Evolutionary conservation across 2,113 vertebrate species (phyloP).

Genomic region (Campylomormyrus tamandua): DNA sequence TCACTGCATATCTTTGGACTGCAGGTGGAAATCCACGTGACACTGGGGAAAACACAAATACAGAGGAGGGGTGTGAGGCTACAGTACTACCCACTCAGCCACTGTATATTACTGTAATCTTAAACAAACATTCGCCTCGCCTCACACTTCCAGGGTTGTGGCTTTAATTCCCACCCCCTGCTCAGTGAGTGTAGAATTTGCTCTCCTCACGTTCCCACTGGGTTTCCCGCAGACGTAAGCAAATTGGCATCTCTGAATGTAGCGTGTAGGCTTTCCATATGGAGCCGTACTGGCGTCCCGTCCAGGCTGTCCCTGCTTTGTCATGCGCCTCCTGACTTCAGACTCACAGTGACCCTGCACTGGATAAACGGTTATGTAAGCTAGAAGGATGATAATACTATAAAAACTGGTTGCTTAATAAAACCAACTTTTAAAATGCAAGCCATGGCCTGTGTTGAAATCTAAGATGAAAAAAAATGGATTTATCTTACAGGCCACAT

Average conservation of each 20-base stretch:
- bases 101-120: not conserved
- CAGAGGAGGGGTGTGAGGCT: not conserved
- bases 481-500: not conserved
- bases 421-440: not conserved
- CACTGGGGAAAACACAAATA: not conserved
- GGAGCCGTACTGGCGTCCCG: not conserved
- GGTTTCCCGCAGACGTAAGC: not conserved
- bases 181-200: not conserved
- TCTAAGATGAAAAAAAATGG: not conserved
- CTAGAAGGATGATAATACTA: not conserved
- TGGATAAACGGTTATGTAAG: not conserved
- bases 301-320: not conserved
- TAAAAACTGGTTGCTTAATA: not conserved
- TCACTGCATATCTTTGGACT: not conserved
- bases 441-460: not conserved
- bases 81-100: not conserved
- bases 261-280: not conserved
- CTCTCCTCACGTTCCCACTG: not conserved
- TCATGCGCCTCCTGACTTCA: not conserved
- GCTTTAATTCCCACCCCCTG: not conserved
- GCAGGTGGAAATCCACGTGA: not conserved
- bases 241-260: not conserved
- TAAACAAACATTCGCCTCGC: not conserved
- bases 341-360: not conserved
- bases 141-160: not conserved